A percentile compares a stretch with the other conserved stretches of the same genome.
phyloP scores from a whole-genome alignment of 2,113 vertebrate genomes.

The Pelobates fuscus region DNA sequence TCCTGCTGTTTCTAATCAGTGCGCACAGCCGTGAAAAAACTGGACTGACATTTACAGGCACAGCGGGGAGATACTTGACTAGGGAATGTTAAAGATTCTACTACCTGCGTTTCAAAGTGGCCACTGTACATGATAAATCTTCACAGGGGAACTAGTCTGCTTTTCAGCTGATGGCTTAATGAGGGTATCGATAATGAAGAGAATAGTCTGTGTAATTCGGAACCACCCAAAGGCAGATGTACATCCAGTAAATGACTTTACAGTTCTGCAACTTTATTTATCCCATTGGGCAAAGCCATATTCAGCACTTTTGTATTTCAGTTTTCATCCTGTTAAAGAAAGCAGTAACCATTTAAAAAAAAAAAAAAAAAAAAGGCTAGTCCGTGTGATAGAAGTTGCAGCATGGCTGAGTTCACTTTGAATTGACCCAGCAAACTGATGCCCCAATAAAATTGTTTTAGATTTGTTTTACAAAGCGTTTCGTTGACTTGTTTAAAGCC shows the following conservation, averaged over 20 bases:
- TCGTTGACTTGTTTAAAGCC: conserved; percentile 75
- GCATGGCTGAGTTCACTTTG: conserved; percentile 26
- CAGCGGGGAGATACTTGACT: conserved; percentile 91
- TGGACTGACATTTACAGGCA: conserved; percentile 97
- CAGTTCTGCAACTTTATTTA: no score
- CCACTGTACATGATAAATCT: conserved; percentile 81
- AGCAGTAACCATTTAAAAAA: no score
- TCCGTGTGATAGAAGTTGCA: neutral
- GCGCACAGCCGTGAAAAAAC: conserved; percentile 93
- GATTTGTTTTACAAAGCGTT: conserved; percentile 66
- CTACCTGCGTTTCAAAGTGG: conserved; percentile 88
- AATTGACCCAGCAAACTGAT: conserved; percentile 63
- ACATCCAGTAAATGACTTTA: neutral
- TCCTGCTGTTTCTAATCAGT: conserved; percentile 98
- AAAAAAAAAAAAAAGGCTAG: no score
- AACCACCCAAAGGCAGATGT: neutral
- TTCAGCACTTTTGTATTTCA: no score
- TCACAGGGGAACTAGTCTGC: conserved; percentile 64
- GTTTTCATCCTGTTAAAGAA: neutral
- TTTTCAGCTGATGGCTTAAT: conserved; percentile 64
- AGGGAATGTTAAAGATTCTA: conserved; percentile 90
- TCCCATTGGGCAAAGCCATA: no score
- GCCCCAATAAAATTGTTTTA: conserved; percentile 32
- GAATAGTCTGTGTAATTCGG: conserved; percentile 5
- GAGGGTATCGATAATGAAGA: conserved; percentile 69